Evolutionary conservation across 2,113 vertebrate species (phyloP).

Genomic region (Stercorarius parasiticus): DNA sequence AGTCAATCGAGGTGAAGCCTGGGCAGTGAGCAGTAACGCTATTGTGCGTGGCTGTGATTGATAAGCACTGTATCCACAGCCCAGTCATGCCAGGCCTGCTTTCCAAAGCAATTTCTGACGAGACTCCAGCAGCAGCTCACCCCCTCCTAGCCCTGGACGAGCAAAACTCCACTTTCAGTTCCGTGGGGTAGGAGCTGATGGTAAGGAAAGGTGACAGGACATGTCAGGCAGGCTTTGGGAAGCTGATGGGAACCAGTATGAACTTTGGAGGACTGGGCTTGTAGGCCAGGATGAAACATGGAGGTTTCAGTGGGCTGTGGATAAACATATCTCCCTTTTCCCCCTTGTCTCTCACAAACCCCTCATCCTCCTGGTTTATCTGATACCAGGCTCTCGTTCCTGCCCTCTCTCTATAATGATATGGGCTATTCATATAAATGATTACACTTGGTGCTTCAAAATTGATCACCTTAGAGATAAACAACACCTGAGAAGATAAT

Average conservation of each 20-base stretch:
- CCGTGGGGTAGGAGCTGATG: neutral
- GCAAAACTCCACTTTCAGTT: neutral
- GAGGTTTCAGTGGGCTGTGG: neutral
- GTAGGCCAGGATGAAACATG: neutral
- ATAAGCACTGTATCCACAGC: neutral
- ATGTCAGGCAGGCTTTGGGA: neutral
- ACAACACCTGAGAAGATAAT: neutral
- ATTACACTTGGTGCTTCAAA: neutral
- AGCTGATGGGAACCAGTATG: neutral
- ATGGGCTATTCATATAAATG: neutral
- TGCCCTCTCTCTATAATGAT: neutral
- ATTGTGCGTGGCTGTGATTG: rapidly evolving
- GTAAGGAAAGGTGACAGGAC: neutral
- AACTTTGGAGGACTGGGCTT: neutral
- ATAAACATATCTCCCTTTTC: neutral
- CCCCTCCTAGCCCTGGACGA: neutral
- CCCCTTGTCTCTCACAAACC: neutral
- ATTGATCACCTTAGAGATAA: neutral
- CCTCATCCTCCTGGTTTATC: neutral
- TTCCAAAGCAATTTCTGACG: neutral
- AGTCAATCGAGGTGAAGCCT: neutral
- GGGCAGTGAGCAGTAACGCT: neutral
- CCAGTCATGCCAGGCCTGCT: neutral
- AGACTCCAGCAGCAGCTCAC: neutral
- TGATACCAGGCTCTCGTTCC: neutral